phyloP scores from a whole-genome alignment of 2,888 invertebrate genomes.

The Catocala nupta region DNA sequence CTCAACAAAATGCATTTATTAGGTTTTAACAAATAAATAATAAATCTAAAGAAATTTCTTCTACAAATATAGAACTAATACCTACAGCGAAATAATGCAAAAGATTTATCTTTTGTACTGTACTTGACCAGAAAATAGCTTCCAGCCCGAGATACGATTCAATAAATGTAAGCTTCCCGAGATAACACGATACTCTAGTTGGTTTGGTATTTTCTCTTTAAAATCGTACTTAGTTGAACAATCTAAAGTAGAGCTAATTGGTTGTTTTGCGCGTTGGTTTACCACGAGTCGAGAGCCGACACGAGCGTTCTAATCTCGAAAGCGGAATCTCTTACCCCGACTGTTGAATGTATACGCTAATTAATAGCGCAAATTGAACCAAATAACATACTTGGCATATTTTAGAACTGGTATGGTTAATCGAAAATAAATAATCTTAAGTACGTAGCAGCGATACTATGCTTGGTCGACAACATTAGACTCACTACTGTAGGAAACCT shows the following conservation, averaged over 20 bases:
- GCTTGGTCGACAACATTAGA: neutral
- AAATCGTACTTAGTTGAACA: slow-evolving; percentile 19
- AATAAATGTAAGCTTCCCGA: slow-evolving; percentile 36
- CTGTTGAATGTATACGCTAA: slow-evolving; percentile 29
- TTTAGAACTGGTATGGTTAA: too few species aligned
- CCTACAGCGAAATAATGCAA: slow-evolving; percentile 35
- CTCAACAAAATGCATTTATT: too few species aligned
- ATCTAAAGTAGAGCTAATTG: slow-evolving; percentile 25
- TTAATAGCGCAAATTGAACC: slow-evolving; percentile 32
- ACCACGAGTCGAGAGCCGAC: slow-evolving; percentile 19
- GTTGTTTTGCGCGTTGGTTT: slow-evolving; percentile 20
- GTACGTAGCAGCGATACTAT: neutral
- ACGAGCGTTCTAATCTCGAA: slow-evolving; percentile 24
- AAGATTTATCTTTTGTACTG: slow-evolving; percentile 16
- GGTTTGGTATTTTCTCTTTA: slow-evolving; percentile 26
- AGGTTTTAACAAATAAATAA: too few species aligned
- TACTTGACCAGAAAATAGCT: slow-evolving; percentile 39
- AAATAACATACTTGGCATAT: too few species aligned
- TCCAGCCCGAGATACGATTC: slow-evolving; percentile 25
- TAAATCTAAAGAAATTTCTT: too few species aligned
- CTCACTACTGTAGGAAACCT: too few species aligned
- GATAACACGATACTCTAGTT: slow-evolving; percentile 24
- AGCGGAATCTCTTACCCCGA: slow-evolving; percentile 18
- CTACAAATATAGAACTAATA: neutral
- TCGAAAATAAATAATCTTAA: neutral